Percentiles rank a stretch among this genome's conserved stretches.
phyloP scores from a whole-genome alignment of 2,888 invertebrate genomes.

The Euphydryas editha region DNA sequence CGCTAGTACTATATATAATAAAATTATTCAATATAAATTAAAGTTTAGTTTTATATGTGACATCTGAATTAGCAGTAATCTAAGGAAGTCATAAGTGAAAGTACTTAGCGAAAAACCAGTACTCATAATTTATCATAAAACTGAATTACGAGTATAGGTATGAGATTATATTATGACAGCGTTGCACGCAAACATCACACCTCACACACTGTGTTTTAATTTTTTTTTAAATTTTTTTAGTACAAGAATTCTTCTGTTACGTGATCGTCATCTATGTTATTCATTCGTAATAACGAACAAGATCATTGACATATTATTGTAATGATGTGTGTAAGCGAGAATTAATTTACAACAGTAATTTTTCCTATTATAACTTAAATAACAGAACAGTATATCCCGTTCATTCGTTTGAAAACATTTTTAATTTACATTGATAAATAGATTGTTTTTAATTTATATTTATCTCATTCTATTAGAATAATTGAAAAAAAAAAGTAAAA shows the following conservation, averaged over 20 bases:
- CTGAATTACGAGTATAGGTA: background rate
- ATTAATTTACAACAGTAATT: conserved; percentile 3
- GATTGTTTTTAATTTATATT: background rate
- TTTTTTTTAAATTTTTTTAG: background rate
- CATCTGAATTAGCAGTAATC: background rate
- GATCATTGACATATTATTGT: conserved; percentile 6
- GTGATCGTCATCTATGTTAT: conserved; percentile 3
- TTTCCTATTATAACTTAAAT: conserved; percentile 45
- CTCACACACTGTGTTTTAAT: conserved; percentile 4
- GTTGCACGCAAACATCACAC: conserved; percentile 9
- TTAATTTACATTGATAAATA: background rate
- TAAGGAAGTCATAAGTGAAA: conserved; percentile 8
- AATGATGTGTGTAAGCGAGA: background rate
- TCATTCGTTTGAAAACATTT: background rate
- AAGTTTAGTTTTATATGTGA: no score
- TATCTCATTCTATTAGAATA: background rate
- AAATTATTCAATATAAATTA: no score
- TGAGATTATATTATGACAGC: background rate
- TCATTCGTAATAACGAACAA: conserved; percentile 2
- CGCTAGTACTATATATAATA: no score
- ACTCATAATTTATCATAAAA: background rate
- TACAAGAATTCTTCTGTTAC: conserved; percentile 14
- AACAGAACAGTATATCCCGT: background rate
- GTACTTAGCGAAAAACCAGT: background rate
- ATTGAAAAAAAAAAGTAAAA: background rate